Conservation (phyloP, 2,113 vertebrate species). For the Lophochroa leadbeateri region DNA sequence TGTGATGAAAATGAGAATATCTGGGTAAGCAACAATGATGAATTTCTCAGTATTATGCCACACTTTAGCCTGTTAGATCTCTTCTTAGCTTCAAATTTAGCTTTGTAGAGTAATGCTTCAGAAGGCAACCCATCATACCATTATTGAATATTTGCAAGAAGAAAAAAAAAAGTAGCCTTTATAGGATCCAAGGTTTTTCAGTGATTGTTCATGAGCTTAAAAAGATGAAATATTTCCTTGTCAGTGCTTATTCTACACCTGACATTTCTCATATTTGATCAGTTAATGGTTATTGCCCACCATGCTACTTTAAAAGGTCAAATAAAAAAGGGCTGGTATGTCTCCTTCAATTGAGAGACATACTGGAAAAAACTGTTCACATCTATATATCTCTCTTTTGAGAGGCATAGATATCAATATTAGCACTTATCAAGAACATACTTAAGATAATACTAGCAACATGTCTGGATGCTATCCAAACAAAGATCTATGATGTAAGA, state of each 20-base stretch:
- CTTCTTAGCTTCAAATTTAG: slow-evolving; percentile 41
- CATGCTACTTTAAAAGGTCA: slow-evolving; percentile 75
- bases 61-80: slow-evolving; percentile 44
- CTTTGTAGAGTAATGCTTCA: slow-evolving; percentile 32
- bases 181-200: slow-evolving; percentile 43
- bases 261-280: slow-evolving; percentile 78
- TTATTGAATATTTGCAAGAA: not conserved
- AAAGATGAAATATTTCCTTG: slow-evolving; percentile 73
- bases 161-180: not conserved
- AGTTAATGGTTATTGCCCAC: slow-evolving; percentile 76
- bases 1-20: slow-evolving; percentile 57
- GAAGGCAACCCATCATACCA: slow-evolving; percentile 34
- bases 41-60: slow-evolving; percentile 61
- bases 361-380: slow-evolving; percentile 40
- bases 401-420: slow-evolving; percentile 42
- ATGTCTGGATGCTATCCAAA: slow-evolving; percentile 45
- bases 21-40: slow-evolving; percentile 42
- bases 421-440: slow-evolving; percentile 34
- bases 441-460: slow-evolving; percentile 43
- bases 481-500: not conserved
- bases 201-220: slow-evolving; percentile 60
- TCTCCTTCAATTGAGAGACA: slow-evolving; percentile 46
- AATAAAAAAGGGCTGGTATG: slow-evolving; percentile 65
- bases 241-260: slow-evolving; percentile 69
- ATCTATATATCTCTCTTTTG: slow-evolving; percentile 16